Evolutionary conservation across 2,888 invertebrate species (phyloP).

Genomic region (Drosophila fulvimacula): DNA sequence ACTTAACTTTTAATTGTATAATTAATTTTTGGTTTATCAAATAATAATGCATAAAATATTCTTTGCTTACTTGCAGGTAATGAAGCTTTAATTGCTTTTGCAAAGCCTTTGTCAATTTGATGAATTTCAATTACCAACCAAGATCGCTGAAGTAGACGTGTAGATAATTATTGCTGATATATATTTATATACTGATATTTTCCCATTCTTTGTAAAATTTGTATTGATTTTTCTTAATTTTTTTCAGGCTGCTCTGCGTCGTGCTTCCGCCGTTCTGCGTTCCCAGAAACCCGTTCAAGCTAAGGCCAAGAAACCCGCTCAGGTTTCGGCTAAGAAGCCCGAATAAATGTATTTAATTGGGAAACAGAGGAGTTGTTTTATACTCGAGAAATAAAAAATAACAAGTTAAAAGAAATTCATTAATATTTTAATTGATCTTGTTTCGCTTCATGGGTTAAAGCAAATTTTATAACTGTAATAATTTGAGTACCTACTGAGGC

Average conservation of each 20-base stretch:
- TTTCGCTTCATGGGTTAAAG: slow-evolving; percentile 8
- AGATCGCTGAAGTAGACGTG: slow-evolving; percentile 45
- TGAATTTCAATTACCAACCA: slow-evolving; percentile 45
- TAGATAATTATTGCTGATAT: slow-evolving; percentile 37
- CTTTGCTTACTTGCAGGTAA: slow-evolving; percentile 52
- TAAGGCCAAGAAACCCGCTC: slow-evolving; percentile 91
- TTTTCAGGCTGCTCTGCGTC: slow-evolving; percentile 92
- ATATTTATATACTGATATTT: neutral
- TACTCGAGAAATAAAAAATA: slow-evolving; percentile 72
- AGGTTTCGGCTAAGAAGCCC: slow-evolving; percentile 88
- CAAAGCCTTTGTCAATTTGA: slow-evolving; percentile 4
- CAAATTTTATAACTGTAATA: slow-evolving; percentile 20
- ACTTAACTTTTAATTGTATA: neutral
- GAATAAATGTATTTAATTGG: slow-evolving; percentile 87
- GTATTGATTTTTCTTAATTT: slow-evolving; percentile 1
- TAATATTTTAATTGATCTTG: neutral
- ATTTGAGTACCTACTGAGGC: slow-evolving; percentile 54
- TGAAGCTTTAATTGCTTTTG: neutral
- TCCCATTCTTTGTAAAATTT: neutral
- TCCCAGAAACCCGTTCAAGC: slow-evolving; percentile 95
- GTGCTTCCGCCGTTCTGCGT: slow-evolving; percentile 96
- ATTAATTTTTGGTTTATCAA: neutral
- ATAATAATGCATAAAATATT: slow-evolving; percentile 20
- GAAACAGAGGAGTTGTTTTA: slow-evolving; percentile 63
- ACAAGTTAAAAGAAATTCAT: slow-evolving; percentile 29